Evolutionary conservation across 2,113 vertebrate species (phyloP).

Genomic region (Genyomyrus donnyi): DNA sequence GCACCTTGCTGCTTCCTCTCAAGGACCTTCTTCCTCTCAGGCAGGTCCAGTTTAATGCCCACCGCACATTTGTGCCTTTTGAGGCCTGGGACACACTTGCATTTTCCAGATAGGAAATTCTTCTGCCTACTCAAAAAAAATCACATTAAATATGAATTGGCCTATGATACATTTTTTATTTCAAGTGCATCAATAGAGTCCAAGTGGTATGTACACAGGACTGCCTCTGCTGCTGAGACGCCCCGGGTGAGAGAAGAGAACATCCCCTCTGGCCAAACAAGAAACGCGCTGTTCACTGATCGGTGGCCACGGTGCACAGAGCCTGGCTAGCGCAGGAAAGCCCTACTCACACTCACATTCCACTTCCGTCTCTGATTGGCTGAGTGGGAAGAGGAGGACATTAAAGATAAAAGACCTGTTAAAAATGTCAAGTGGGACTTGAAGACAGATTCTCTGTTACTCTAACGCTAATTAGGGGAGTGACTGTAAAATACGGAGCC

Average conservation of each 20-base stretch:
- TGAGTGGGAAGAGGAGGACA: slow-evolving; percentile 17
- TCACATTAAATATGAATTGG: slow-evolving; percentile 8
- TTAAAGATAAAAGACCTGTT: slow-evolving; percentile 13
- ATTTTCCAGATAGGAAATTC: neutral
- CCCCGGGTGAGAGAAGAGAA: neutral
- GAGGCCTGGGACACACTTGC: neutral
- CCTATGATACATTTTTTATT: neutral
- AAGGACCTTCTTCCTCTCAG: neutral
- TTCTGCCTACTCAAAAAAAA: neutral
- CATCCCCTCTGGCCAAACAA: neutral
- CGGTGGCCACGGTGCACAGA: neutral
- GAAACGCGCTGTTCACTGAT: neutral
- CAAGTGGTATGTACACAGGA: neutral
- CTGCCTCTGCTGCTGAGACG: neutral
- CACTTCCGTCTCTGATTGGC: neutral
- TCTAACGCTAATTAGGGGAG: slow-evolving; percentile 25
- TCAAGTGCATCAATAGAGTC: neutral
- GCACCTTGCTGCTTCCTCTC: neutral
- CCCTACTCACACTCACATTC: neutral
- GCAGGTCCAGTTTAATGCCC: neutral
- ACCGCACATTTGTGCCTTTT: neutral
- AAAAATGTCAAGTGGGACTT: slow-evolving; percentile 35
- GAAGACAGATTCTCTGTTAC: slow-evolving; percentile 15
- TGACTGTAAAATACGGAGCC: slow-evolving; percentile 7
- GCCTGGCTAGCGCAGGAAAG: neutral